Evolutionary conservation across 2,888 invertebrate genomes (phyloP), one percentile per base, ranked within the genome.

Genomic region (Gastracanthus pulcherrimus): DNA sequence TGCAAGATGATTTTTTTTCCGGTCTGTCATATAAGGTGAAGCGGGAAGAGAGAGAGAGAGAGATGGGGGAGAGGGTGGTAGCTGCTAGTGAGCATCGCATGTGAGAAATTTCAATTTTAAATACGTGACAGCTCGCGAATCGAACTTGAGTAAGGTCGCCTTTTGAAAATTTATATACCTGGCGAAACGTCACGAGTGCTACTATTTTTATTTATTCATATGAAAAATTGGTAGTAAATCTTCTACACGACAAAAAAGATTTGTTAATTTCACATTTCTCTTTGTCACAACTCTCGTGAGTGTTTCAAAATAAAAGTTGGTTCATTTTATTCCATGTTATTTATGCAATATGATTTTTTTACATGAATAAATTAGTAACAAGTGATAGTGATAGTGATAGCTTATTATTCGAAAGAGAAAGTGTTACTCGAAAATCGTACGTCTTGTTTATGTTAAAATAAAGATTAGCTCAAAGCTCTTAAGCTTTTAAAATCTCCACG

Each of bases 81-180:
- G 34, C 26, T 0, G 34, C 31, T n/a, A 11, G 31, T 34, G 55
- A 69, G 58, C 16, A 26, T 16, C 19, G 6, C 23, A 41, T 19
- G 6, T 34, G 38, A 71, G 66, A 55, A 48, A 71, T 76, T 82
- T 82, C 66, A 70, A 78, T 82, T 78, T 78, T 79, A 75, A 78
- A 82, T 79, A 60, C 23, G 23, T 13, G 75, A 76, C 70, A 77
- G 72, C 26, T 69, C 36, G 62, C 38, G 41, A 75, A 62, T 75
- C 34, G 51, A 70, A 13, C 36, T 60, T 31, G 36, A 79, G n/a
- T 29, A 26, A 70, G 38, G 1, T 41, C 11, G 23, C 16, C 19
- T 66, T 45, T 71, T 45, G 6, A n/a, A 70, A 58, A 72, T 74
- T 74, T 67, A 74, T 74, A 60, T 60, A 48, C 36, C 41, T 26